Percentiles rank a stretch among this genome's conserved stretches.
phyloP scores from a whole-genome alignment of 2,888 invertebrate species.

The Hypomecis punctinalis region DNA sequence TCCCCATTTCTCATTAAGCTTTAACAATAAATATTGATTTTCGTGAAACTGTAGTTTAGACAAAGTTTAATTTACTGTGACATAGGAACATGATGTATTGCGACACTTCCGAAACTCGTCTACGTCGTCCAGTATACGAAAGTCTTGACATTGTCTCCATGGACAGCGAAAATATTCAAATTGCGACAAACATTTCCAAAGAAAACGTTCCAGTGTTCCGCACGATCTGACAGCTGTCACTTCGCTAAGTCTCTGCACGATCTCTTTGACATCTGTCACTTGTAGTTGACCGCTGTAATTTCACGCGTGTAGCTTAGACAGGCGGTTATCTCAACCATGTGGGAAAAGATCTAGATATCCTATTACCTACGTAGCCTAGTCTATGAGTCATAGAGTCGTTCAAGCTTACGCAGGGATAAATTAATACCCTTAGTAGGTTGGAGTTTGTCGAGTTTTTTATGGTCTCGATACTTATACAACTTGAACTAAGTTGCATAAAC shows the following conservation, averaged over 20 bases:
- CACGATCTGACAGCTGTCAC: slow-evolving; percentile 8
- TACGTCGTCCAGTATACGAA: neutral
- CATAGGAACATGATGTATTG: no score
- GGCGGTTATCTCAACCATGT: neutral
- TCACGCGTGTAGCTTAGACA: slow-evolving; percentile 1
- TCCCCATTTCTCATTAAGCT: no score
- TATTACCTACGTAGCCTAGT: neutral
- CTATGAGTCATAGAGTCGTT: no score
- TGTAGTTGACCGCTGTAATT: slow-evolving; percentile 8
- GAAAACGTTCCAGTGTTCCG: neutral
- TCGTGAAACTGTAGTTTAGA: no score
- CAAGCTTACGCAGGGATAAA: no score
- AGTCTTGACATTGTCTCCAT: neutral
- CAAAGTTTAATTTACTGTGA: no score
- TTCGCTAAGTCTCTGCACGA: neutral
- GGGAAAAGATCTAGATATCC: neutral
- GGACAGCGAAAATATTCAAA: neutral
- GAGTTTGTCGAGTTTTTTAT: no score
- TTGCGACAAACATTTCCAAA: slow-evolving; percentile 1
- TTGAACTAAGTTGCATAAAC: no score
- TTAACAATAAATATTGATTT: no score
- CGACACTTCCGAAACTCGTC: no score
- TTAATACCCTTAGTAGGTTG: no score
- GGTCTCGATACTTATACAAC: no score
- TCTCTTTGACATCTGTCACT: slow-evolving; percentile 5